These are phyloP conservation scores for Ammospiza caudacuta DNA, from an alignment of 2,113 vertebrate species.

Conservation along the genomic window DNA sequence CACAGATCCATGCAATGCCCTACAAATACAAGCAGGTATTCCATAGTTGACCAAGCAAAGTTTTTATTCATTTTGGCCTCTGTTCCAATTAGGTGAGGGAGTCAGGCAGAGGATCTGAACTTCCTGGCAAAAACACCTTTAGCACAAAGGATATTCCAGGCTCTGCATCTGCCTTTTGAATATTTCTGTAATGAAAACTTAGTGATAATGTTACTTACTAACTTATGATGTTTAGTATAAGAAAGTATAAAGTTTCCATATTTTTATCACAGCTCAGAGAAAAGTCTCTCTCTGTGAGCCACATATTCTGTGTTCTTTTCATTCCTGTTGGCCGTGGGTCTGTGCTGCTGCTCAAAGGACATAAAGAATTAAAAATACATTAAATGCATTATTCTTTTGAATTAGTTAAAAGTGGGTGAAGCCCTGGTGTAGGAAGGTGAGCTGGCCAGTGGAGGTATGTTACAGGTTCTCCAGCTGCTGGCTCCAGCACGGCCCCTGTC, in stretches of 20 bases:
- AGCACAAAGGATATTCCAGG: neutral
- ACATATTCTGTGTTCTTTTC: neutral
- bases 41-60: neutral
- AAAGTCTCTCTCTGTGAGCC: neutral
- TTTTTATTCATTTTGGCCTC: neutral
- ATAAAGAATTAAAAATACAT: neutral
- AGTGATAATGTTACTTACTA: neutral
- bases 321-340: accelerated
- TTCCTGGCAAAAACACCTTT: neutral
- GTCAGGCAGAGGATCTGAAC: neutral
- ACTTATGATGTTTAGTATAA: neutral
- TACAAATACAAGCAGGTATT: neutral
- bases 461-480: neutral
- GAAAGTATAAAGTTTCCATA: neutral
- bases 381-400: neutral
- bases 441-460: neutral
- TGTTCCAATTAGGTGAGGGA: neutral
- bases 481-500: neutral
- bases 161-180: neutral
- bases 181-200: neutral
- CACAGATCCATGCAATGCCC: neutral
- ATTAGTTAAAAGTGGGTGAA: neutral
- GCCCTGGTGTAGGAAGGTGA: neutral
- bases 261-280: neutral
- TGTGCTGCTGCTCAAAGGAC: neutral